A percentile compares a stretch with the other conserved stretches of the same genome.
These are phyloP conservation scores for Myotis brandtii DNA, from an alignment of 2,113 vertebrate genomes.

Conservation along the genomic window DNA sequence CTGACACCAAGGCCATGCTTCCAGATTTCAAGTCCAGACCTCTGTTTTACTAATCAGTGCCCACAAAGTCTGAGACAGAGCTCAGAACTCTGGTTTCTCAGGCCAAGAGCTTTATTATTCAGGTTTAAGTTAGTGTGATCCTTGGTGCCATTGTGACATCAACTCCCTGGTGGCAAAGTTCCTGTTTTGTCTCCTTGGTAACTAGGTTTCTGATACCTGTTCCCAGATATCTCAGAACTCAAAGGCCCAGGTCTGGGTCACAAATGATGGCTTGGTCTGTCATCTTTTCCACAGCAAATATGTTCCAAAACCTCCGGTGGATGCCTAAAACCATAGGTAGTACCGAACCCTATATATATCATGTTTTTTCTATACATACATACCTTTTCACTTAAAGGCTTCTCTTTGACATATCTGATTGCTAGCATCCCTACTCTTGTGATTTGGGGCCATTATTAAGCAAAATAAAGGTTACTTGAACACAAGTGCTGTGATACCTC, in stretches of 20 bases:
- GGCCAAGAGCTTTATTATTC: background rate
- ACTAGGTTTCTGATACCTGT: background rate
- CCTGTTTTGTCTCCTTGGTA: background rate
- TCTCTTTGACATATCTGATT: background rate
- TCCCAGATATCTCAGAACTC: background rate
- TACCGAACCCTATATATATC: background rate
- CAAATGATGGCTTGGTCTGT: background rate
- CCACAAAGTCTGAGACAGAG: background rate
- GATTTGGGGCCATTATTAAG: background rate
- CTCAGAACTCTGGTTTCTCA: background rate
- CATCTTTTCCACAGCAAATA: background rate
- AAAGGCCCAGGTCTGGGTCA: background rate
- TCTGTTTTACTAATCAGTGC: background rate
- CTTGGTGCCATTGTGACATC: slow-evolving; percentile 41
- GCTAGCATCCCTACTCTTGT: background rate
- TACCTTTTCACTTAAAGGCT: background rate
- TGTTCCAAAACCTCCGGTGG: background rate
- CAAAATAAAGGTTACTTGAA: background rate
- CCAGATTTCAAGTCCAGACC: background rate
- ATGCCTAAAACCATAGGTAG: background rate
- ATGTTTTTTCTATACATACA: background rate
- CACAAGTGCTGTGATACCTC: too few relatives aligned
- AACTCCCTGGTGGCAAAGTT: background rate
- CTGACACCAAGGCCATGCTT: background rate
- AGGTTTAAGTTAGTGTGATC: background rate